phyloP scores from a whole-genome alignment of 2,888 invertebrate genomes.

The Halocaridina rubra region DNA sequence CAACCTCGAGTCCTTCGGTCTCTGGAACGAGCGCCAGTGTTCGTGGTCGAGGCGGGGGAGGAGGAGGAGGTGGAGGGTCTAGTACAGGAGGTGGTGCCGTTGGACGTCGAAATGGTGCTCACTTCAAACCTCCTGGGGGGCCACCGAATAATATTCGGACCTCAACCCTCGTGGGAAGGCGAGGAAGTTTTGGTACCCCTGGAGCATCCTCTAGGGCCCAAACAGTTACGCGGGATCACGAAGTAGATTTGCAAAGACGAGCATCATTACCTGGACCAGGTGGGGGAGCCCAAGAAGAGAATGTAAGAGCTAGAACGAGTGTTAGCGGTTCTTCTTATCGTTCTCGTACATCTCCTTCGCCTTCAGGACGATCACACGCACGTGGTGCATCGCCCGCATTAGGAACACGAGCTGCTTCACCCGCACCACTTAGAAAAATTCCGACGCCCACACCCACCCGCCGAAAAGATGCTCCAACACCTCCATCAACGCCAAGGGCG shows the following conservation, averaged over 20 bases:
- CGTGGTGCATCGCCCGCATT: conserved; percentile 33
- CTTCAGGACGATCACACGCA: conserved; percentile 18
- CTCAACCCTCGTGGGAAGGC: conserved; percentile 14
- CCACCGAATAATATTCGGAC: not conserved
- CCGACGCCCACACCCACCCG: conserved; percentile 17
- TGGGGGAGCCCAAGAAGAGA: not conserved
- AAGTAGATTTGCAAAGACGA: not conserved
- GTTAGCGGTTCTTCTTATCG: not conserved
- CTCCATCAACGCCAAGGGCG: conserved; percentile 32
- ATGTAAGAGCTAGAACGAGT: not conserved
- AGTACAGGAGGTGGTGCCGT: not conserved
- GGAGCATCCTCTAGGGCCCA: not conserved
- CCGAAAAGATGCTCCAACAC: conserved; percentile 28
- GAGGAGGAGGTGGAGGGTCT: conserved; percentile 9
- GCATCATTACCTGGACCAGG: conserved; percentile 36
- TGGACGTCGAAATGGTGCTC: conserved; percentile 8
- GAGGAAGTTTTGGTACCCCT: conserved; percentile 37
- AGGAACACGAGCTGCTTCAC: conserved; percentile 5
- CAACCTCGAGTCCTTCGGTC: conserved; percentile 11
- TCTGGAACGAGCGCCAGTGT: not conserved
- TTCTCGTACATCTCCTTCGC: conserved; percentile 3
- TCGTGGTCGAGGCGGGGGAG: conserved; percentile 24
- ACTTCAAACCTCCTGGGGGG: not conserved
- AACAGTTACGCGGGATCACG: not conserved
- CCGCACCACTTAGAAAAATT: conserved; percentile 18